Evolutionary conservation across 2,113 vertebrate genomes (phyloP), one percentile per base, ranked within the genome.

Genomic region (Laterallus jamaicensis): DNA sequence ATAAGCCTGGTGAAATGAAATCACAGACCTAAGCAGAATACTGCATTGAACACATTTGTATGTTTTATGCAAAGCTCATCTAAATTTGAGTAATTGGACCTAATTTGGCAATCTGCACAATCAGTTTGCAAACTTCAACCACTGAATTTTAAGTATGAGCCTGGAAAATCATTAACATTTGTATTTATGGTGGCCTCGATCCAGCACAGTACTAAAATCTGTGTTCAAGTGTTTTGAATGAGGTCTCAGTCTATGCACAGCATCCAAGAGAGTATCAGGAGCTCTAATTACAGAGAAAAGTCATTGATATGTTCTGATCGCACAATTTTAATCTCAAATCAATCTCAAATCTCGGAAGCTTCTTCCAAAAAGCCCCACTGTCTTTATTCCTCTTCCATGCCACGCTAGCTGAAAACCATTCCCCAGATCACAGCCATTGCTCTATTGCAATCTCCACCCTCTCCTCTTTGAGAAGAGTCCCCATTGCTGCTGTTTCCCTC

Each of bases 11-110:
- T 95, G 84, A 96, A 96, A 93, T 0, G 9, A 96, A 97, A 97
- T 94, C 96, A 96, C 96, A 94, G 95, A 93, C 67, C 83, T 96
- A 94, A 97, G 96, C 95, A 97, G 92, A 96, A 96, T 66, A 85
- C 81, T 35, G 77, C 86, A 85, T 80, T 94, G 92, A 93, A 82
- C 66, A 69, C 93, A 95, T 91, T 94, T 96, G 90, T 97, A 97
- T 95, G 93, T 96, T 96, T 96, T 96, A 96, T 96, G 96, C 96
- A 95, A 95, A 96, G 94, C 91, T 96, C 92, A 96, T 96, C 93
- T 96, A 87, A 95, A 95, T 95, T 93, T 96, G 69, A 92, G 88
- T 96, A 96, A 96, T 96, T 95, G 92, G 89, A 96, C 91, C 91
- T 96, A 95, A 97, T 96, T 96, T 95, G 88, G 92, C 96, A 94